phyloP scores from a whole-genome alignment of 2,797 vertebrate genomes.

The Antrozous pallidus region DNA sequence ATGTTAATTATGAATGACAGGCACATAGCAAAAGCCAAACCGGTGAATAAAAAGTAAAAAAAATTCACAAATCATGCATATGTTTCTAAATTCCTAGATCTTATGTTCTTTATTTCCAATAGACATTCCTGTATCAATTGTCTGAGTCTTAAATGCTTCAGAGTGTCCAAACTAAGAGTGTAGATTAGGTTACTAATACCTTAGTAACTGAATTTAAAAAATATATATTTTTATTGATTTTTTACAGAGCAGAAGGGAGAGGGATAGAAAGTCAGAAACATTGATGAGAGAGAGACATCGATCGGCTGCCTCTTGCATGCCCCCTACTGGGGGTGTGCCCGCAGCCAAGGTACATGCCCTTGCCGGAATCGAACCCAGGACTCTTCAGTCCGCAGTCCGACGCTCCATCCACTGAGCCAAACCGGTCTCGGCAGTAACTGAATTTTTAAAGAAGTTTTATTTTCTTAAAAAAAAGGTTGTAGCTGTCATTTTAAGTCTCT shows the following conservation, averaged over 20 bases:
- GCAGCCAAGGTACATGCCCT: too few relatives aligned
- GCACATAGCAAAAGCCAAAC: neutral
- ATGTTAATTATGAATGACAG: neutral
- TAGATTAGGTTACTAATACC: neutral
- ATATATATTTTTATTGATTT: too few relatives aligned
- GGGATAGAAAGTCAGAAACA: too few relatives aligned
- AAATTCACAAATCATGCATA: neutral
- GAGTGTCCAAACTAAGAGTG: neutral
- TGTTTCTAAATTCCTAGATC: neutral
- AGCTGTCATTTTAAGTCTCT: neutral
- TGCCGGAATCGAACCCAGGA: too few relatives aligned
- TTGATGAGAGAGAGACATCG: too few relatives aligned
- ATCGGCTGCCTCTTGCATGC: too few relatives aligned
- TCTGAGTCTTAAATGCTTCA: neutral
- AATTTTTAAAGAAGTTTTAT: neutral
- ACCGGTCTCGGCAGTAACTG: too few relatives aligned
- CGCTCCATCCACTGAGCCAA: too few relatives aligned
- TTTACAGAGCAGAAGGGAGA: too few relatives aligned
- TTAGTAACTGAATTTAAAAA: neutral
- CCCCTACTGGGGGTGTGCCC: too few relatives aligned
- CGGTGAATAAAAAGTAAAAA: neutral
- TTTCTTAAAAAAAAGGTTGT: neutral
- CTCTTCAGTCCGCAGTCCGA: too few relatives aligned
- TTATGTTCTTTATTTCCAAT: neutral
- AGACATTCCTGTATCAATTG: neutral